Evolutionary conservation across 2,888 invertebrate genomes (phyloP).

Genomic region (Micoletzkya japonica): DNA sequence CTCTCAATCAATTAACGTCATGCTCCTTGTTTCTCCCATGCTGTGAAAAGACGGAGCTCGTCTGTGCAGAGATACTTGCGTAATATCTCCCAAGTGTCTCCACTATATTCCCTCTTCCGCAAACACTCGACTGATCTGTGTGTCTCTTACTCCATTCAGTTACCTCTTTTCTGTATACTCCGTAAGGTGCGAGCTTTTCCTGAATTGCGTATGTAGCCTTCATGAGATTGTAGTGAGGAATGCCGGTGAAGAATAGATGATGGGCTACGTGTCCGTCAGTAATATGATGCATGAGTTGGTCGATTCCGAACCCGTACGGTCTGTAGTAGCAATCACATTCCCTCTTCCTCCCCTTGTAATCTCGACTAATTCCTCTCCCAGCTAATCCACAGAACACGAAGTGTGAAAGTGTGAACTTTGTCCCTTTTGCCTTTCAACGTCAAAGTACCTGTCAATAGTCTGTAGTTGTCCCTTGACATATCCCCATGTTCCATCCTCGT

Average conservation of each 20-base stretch:
- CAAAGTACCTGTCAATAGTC: slow-evolving; percentile 42
- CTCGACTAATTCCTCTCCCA: neutral
- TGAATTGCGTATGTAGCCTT: slow-evolving; percentile 47
- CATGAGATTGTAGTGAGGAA: slow-evolving; percentile 53
- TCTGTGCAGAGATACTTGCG: neutral
- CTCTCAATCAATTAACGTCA: neutral
- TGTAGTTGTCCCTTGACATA: slow-evolving; percentile 49
- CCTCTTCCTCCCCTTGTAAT: neutral
- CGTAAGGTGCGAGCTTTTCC: slow-evolving; percentile 22
- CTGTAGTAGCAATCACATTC: slow-evolving; percentile 23
- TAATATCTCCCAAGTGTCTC: too few species aligned
- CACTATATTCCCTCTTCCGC: too few species aligned
- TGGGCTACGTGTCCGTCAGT: slow-evolving; percentile 57
- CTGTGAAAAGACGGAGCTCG: neutral
- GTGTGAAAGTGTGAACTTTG: neutral
- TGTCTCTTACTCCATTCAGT: neutral
- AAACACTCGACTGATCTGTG: neutral
- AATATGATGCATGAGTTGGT: slow-evolving; percentile 51
- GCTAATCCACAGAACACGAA: neutral
- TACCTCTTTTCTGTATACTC: slow-evolving; percentile 27
- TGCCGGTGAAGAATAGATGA: slow-evolving; percentile 54
- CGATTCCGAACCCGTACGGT: slow-evolving; percentile 52
- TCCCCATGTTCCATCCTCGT: slow-evolving; percentile 43
- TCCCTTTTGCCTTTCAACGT: neutral
- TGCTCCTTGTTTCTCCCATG: neutral